These are phyloP conservation scores for Papilio polyxenes DNA, from an alignment of 1,140 invertebrate genomes.

Conservation along the genomic window DNA sequence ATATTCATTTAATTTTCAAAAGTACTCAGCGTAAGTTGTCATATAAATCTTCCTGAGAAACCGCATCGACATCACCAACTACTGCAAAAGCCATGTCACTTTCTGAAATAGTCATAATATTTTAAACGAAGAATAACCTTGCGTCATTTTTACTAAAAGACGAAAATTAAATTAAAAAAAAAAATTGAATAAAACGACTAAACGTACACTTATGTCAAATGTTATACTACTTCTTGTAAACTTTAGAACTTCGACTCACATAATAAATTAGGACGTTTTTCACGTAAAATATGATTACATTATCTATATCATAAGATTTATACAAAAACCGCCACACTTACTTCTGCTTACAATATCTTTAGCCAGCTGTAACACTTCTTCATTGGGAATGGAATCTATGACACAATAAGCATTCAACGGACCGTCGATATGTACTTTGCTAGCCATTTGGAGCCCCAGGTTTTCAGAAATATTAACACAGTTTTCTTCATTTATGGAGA, in stretches of 20 bases:
- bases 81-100: slow-evolving; percentile 58
- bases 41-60: slow-evolving; percentile 55
- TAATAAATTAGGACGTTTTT: no score
- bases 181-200: no score
- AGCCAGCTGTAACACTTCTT: slow-evolving; percentile 53
- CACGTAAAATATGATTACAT: not conserved
- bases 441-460: slow-evolving; percentile 58
- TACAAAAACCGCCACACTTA: slow-evolving; percentile 40
- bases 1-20: not conserved
- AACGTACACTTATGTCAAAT: no score
- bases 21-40: not conserved
- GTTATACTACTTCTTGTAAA: no score
- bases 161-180: no score
- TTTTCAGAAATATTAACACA: slow-evolving; percentile 53
- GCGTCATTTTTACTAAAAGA: no score
- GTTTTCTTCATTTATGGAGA: slow-evolving; percentile 59
- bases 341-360: slow-evolving; percentile 47
- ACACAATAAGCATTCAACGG: slow-evolving; percentile 42
- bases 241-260: no score
- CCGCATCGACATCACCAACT: slow-evolving; percentile 59
- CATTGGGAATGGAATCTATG: slow-evolving; percentile 50
- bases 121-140: not conserved
- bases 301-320: slow-evolving; percentile 13
- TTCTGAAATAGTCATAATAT: slow-evolving; percentile 48
- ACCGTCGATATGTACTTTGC: slow-evolving; percentile 53